Percentiles rank a stretch among this genome's conserved stretches.
Conservation (phyloP, 2,113 vertebrate species). For the Burhinus bistriatus region DNA sequence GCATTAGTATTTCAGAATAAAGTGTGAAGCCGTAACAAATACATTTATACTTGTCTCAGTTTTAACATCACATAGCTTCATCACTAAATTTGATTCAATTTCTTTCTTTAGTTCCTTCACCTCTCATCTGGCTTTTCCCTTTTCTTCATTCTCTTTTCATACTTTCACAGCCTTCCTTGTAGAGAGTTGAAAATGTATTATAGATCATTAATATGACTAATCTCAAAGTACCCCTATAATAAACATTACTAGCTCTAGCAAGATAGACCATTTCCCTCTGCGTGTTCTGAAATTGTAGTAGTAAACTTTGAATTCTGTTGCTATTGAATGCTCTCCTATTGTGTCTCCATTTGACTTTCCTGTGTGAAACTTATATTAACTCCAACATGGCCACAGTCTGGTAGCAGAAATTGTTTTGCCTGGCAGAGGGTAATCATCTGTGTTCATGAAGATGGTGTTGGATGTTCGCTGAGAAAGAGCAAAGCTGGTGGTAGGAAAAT, state of each 20-base stretch:
- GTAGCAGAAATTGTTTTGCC: background rate
- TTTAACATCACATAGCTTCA: background rate
- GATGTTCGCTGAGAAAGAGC: background rate
- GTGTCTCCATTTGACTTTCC: background rate
- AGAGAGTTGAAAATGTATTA: background rate
- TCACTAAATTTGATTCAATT: background rate
- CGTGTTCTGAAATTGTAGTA: background rate
- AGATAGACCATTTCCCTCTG: background rate
- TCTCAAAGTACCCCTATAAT: background rate
- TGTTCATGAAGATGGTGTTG: background rate
- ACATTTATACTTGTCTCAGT: background rate
- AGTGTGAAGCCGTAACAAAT: fast-evolving
- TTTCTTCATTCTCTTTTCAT: background rate
- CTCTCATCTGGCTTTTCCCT: background rate
- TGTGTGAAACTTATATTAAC: background rate
- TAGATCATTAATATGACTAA: background rate
- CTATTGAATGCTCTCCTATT: background rate
- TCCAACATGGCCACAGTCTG: background rate
- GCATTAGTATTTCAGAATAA: background rate
- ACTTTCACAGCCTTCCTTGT: background rate
- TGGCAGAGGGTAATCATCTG: background rate
- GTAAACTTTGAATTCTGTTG: background rate
- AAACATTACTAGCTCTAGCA: background rate
- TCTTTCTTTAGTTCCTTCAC: background rate
- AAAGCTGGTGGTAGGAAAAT: background rate